These are phyloP conservation scores for Acutogordius australiensis DNA, from an alignment of 2,888 invertebrate genomes.

Conservation along the genomic window DNA sequence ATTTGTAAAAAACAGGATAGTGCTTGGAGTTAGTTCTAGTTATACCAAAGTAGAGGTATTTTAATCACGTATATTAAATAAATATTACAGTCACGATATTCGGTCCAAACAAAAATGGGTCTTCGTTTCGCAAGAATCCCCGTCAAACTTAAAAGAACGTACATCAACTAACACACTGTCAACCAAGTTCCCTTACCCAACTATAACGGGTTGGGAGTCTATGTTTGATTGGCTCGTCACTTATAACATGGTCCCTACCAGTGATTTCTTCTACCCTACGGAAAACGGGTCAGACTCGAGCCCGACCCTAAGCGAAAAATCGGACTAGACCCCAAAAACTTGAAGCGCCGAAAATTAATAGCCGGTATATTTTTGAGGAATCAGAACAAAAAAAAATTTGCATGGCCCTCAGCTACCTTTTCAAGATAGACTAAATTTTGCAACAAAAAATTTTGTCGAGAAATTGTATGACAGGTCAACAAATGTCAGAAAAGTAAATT, in stretches of 20 bases:
- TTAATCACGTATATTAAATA: no score
- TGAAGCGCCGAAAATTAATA: neutral
- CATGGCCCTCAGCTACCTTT: no score
- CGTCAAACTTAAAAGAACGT: neutral
- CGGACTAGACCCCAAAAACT: neutral
- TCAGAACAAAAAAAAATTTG: no score
- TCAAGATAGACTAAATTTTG: no score
- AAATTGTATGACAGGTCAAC: no score
- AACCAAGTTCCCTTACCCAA: neutral
- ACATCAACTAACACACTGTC: neutral
- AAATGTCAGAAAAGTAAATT: no score
- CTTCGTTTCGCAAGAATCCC: slow-evolving; percentile 7
- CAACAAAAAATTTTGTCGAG: no score
- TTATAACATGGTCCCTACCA: neutral
- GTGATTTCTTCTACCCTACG: neutral
- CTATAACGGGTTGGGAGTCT: neutral
- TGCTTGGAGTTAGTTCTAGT: no score
- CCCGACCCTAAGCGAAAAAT: neutral
- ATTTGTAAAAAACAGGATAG: no score
- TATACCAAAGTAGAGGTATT: no score
- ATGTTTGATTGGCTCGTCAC: neutral
- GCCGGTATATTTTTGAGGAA: no score
- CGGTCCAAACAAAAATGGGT: neutral
- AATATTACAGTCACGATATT: neutral
- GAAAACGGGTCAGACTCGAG: neutral